Base-by-base conservation (phyloP, 1,140 invertebrate species). In the Danaus plexippus region DNA sequence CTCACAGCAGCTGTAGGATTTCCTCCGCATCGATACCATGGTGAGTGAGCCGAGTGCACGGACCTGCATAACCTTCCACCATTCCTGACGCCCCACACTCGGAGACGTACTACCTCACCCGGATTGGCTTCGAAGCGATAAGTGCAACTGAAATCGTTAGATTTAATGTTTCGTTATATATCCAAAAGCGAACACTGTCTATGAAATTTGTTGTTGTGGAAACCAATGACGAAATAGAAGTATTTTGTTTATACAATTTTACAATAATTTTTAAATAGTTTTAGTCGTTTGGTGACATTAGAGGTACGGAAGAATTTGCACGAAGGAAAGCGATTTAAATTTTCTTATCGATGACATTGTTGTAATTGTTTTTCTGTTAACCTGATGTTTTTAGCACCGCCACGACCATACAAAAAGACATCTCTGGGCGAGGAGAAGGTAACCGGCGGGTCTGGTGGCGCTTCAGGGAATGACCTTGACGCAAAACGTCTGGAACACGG, bases 331-430 rank as follows among this genome's bases (percentile, higher is more conserved):
- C 7, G 7, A 32, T 2, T 32, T 4, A 32, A 4, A 6, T 32
- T 8, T 32, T 32, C 22, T 32, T 32, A 32, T 8, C 7, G 22
- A 3, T 32, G 22, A 32, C n/a, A 6, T 32, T 32, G 2, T 32
- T 32, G 22, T 32, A 4, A 32, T 32, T 32, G 7, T 32, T 4
- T 32, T 32, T 32, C 22, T 32, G 22, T 32, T 32, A 32, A 94
- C 93, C 92, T 95, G 2, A 97, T 89, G 80, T 96, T 94, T 61
- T 90, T 90, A 0, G 92, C 89, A 9, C 95, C 95, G 22, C 95
- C 95, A 50, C 95, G 87, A 0, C 95, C 95, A 69, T 94, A 97
- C 0, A 96, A 88, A 68, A 97, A 97, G 9, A 96, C 93, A 71
- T 96, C 93, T 57, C 92, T 88, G 0, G 91, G 94, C 11, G 91